Evolutionary conservation across 2,113 vertebrate species (phyloP), one percentile per base, ranked within the genome.

Genomic region (Excalfactoria chinensis): DNA sequence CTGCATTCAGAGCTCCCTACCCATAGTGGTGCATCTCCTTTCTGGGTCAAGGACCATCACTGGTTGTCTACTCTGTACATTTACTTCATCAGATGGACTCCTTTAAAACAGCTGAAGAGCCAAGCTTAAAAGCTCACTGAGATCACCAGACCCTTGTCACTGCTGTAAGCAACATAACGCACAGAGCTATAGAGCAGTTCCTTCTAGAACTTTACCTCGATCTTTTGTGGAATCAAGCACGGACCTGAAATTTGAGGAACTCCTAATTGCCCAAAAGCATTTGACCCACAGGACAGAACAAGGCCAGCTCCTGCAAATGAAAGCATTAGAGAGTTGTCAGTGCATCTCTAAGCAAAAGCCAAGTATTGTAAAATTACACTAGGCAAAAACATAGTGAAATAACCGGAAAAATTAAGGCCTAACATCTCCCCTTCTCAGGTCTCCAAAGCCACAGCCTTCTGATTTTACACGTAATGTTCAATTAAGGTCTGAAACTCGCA

Each of bases 261-360:
- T 93, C 99, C 99, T 80, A 99, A 93, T 41, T 99, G 99, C 81
- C 99, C 98, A 79, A 98, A 99, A 48, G 96, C 96, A 86, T 99
- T 99, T 73, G 99, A 99, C 56, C 99, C 99, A 96, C 98, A 99
- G 13, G 98, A 97, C 32, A 99, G 89, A 66, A 99, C 93, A 15
- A 97, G 95, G 48, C 98, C 98, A 87, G 74, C 93, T 91, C 96
- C 99, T 99, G 96, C 22, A 96, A 94, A 97, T 95, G 10, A 43
- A 58, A 97, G 71, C 2, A 6, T 76, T 59, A 71, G 22, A 84
- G 32, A 9, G 26, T 1, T 0, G 80, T 75, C 67, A 86, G 46
- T n/a, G 67, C 74, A 84, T 2, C 17, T 0, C 0, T 2, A 19
- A 76, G 64, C 44, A 81, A 56, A 13, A 69, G 13, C 9, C 63